Conservation (phyloP, 2,113 vertebrate genomes). For the Corythoichthys haematopterus region DNA sequence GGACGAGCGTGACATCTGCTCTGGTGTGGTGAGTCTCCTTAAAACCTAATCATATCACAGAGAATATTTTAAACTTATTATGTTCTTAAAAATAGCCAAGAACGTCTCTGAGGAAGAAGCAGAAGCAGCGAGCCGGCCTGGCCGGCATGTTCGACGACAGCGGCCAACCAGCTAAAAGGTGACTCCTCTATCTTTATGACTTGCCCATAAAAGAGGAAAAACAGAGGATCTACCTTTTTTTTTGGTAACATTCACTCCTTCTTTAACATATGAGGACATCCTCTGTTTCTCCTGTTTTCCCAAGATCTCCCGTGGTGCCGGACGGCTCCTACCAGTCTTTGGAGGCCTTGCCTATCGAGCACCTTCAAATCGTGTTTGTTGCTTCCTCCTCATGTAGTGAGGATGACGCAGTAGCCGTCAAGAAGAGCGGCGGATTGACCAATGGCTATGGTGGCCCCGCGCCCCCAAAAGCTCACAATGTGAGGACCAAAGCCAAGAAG, state of each 20-base stretch:
- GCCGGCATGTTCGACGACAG: conserved; percentile 50
- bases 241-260: conserved; percentile 3
- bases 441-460: conserved; percentile 42
- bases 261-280: conserved; percentile 25
- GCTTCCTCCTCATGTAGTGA: conserved; percentile 65
- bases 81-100: conserved; percentile 38
- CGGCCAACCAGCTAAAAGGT: conserved; percentile 53
- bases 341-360: conserved; percentile 65
- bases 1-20: conserved; percentile 81
- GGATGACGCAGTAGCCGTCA: conserved; percentile 47
- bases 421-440: conserved; percentile 59
- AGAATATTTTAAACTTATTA: neutral
- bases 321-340: conserved; percentile 66
- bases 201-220: conserved; percentile 39
- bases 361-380: conserved; percentile 71
- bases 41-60: neutral
- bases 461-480: conserved; percentile 10
- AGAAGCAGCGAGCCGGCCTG: conserved; percentile 56
- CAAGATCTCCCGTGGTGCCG: conserved; percentile 58
- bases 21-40: conserved; percentile 60
- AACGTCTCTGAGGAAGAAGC: conserved; percentile 58
- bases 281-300: conserved; percentile 62
- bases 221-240: conserved; percentile 55
- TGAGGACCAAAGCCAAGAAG: conserved; percentile 37
- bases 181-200: conserved; percentile 24